Evolutionary conservation across 2,113 vertebrate species (phyloP).

Genomic region (Barbus barbus): DNA sequence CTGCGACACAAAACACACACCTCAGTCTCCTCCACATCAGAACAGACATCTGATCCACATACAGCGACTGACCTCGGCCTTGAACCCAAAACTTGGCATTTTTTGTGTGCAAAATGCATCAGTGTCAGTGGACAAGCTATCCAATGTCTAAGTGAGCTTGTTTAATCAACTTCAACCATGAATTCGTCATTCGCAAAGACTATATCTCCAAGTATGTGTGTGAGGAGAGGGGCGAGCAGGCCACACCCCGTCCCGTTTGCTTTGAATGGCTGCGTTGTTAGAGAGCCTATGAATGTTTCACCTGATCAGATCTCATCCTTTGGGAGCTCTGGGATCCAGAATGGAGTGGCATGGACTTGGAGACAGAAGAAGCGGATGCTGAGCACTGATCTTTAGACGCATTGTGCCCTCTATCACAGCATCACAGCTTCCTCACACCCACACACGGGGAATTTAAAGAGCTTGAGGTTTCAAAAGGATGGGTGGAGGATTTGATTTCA

Average conservation of each 20-base stretch:
- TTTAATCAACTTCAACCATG: not conserved
- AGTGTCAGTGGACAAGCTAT: not conserved
- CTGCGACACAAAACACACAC: conserved; percentile 47
- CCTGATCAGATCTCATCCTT: conserved; percentile 43
- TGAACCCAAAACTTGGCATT: not conserved
- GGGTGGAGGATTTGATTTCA: not conserved
- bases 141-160: not conserved
- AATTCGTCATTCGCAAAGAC: not conserved
- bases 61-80: too few species aligned
- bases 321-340: conserved; percentile 26
- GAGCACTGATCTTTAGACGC: conserved; percentile 48
- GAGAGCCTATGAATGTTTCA: conserved; percentile 3
- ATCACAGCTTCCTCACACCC: conserved; percentile 45
- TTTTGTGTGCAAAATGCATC: too few species aligned
- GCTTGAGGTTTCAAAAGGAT: conserved; percentile 28
- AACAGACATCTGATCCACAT: conserved; percentile 9
- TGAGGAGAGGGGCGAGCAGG: not conserved
- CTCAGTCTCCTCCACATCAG: not conserved
- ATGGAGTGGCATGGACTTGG: not conserved
- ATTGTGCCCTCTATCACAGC: conserved; percentile 38
- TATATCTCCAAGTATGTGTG: not conserved
- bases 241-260: not conserved
- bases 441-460: conserved; percentile 21
- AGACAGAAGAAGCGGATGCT: conserved; percentile 24
- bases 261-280: conserved; percentile 19